Percentiles rank a stretch among this genome's conserved stretches.
Conservation (phyloP, 2,888 invertebrate species). For the Elgonia sp. region DNA sequence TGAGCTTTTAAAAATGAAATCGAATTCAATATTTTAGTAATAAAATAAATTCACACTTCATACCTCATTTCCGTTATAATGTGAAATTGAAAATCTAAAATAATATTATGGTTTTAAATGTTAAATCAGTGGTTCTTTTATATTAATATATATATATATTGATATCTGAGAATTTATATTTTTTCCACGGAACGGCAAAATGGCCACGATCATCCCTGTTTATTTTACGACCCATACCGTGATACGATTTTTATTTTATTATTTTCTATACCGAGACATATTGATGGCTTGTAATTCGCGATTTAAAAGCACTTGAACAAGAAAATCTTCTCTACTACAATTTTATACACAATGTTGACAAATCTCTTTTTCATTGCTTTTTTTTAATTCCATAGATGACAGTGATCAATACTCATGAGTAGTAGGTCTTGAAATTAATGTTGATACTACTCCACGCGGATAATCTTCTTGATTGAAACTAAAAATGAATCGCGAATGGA, state of each 20-base stretch:
- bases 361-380: conserved; percentile 10
- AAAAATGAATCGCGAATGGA: not conserved
- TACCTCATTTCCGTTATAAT: no score
- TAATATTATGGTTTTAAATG: no score
- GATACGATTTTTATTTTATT: conserved; percentile 2
- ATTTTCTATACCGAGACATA: not conserved
- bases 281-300: conserved; percentile 29
- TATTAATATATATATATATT: not conserved
- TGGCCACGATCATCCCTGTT: not conserved
- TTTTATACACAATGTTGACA: conserved; percentile 17
- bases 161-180: not conserved
- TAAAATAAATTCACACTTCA: no score
- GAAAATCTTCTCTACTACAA: conserved; percentile 4
- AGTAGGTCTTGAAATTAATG: conserved; percentile 13
- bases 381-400: conserved; percentile 18
- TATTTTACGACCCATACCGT: conserved; percentile 4
- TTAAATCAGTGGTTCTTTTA: not conserved
- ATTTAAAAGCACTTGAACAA: conserved; percentile 33
- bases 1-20: no score
- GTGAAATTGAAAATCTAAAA: no score
- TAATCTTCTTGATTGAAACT: not conserved
- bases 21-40: no score
- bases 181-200: not conserved
- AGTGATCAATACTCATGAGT: conserved; percentile 4
- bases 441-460: not conserved